Base-by-base conservation (phyloP, 2,113 vertebrate genomes). In the Ceyx melanurus region DNA sequence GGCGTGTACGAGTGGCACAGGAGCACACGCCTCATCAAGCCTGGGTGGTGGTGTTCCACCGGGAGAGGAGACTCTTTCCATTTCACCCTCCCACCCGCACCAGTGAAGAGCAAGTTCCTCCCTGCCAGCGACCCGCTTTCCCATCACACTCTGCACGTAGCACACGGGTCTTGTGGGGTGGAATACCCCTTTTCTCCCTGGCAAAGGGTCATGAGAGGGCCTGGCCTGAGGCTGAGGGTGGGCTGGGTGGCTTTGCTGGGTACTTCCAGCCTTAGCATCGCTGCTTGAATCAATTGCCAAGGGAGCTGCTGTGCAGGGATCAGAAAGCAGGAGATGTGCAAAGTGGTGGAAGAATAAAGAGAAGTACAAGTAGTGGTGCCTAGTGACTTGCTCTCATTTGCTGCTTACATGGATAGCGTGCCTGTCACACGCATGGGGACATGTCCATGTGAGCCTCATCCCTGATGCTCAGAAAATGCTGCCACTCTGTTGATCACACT, bases 11-110 rank as follows among this genome's bases (percentile, higher is more conserved):
- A 61, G 90, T 95, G 93, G 90, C 60, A 25, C 74, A 28, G 93
- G 28, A 96, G 82, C 91, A 73, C 94, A 82, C 85, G 35, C 54
- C 90, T 61, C 51, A 1, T 92, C 94, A 91, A 92, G 93, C 75
- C 85, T 60, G 93, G 85, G 91, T 17, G 37, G 58, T 61, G 88
- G 64, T 89, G 75, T 64, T 95, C 71, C 79, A 82, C 40, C 1
- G 0, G n/a, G 70, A 92, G 91, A 71, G 70, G 83, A 96, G 83
- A 45, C 26, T 64, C 53, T 40, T 82, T 56, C 57, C 89, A 33
- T 20, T 42, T 53, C 1, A 0, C 84, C 89, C 89, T 95, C 86
- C 91, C 84, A 91, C 91, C 93, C 4, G 2, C 0, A 4, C 66
- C 23, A 70, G 25, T 76, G 84, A 79, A 33, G 0, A 2, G 58